These are phyloP conservation scores for Rachycentron canadum DNA, from an alignment of 2,797 vertebrate genomes.

Conservation along the genomic window DNA sequence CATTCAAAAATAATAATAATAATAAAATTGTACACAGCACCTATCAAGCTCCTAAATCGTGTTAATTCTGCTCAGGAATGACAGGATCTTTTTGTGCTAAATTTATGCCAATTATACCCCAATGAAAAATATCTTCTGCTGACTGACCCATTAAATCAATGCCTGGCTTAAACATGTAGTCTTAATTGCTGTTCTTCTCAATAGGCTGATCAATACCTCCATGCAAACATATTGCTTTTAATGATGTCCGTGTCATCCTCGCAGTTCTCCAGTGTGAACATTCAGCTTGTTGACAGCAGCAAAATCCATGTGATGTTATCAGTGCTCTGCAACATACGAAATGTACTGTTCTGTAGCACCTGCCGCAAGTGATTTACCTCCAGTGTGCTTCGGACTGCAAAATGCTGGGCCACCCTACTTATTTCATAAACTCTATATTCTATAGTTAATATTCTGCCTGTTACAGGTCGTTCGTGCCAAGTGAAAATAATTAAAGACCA, in stretches of 20 bases:
- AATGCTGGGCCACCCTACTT: slow-evolving; percentile 23
- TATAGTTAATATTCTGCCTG: slow-evolving; percentile 61
- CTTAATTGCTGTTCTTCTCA: slow-evolving; percentile 37
- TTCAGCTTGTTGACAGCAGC: slow-evolving; percentile 40
- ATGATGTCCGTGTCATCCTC: slow-evolving; percentile 16
- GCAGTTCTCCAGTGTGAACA: background rate
- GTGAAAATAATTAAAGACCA: slow-evolving; percentile 57
- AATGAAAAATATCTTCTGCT: slow-evolving; percentile 1
- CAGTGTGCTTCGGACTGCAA: slow-evolving; percentile 46
- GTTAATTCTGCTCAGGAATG: background rate
- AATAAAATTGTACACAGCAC: background rate
- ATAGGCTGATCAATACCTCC: slow-evolving; percentile 43
- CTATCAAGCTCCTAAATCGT: background rate
- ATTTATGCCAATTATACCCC: slow-evolving; percentile 15
- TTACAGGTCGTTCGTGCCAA: slow-evolving; percentile 53
- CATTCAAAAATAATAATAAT: background rate
- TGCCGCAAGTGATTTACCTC: slow-evolving; percentile 40
- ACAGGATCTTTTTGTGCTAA: background rate
- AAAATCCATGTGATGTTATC: slow-evolving; percentile 28
- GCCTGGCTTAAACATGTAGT: slow-evolving; percentile 37
- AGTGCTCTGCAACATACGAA: slow-evolving; percentile 32
- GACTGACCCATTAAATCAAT: slow-evolving; percentile 54
- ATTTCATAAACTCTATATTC: slow-evolving; percentile 32
- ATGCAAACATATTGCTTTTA: slow-evolving; percentile 39
- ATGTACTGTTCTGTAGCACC: slow-evolving; percentile 29